These are phyloP conservation scores for Drosophila melanica DNA, from an alignment of 1,140 invertebrate species.

Conservation along the genomic window DNA sequence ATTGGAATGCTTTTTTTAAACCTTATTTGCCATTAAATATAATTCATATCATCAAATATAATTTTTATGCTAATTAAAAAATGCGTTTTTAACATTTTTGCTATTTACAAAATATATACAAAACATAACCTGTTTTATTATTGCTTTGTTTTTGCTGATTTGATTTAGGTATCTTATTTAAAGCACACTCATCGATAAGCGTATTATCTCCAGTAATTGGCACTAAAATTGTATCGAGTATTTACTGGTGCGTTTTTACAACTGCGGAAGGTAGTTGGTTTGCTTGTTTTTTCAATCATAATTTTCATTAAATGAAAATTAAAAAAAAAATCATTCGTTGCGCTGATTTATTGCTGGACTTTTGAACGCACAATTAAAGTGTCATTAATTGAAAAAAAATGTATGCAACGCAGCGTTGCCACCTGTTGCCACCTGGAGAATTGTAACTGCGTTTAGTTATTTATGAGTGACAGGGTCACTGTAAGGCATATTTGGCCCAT, in stretches of 20 bases:
- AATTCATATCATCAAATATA: too few relatives aligned
- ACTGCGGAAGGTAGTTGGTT: too few relatives aligned
- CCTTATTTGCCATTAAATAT: too few relatives aligned
- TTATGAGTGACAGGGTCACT: slow-evolving; percentile 7
- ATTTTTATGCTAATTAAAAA: too few relatives aligned
- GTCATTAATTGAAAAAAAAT: too few relatives aligned
- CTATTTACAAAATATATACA: too few relatives aligned
- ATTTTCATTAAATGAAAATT: not conserved
- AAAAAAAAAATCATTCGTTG: not conserved
- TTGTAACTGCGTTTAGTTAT: slow-evolving; percentile 1
- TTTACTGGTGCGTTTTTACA: too few relatives aligned
- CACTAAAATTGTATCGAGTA: not conserved
- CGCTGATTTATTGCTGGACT: too few relatives aligned
- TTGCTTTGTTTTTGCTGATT: not conserved
- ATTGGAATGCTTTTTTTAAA: too few relatives aligned
- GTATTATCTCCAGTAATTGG: not conserved
- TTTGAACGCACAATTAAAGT: too few relatives aligned
- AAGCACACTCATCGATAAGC: not conserved
- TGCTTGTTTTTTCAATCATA: too few relatives aligned
- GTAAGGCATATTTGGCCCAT: not conserved
- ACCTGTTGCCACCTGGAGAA: not conserved
- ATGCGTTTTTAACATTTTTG: too few relatives aligned
- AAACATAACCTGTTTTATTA: not conserved
- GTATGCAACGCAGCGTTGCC: not conserved
- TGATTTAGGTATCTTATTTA: not conserved